A percentile compares a stretch with the other conserved stretches of the same genome.
These are phyloP conservation scores for Tringa solitaria DNA, from an alignment of 2,113 vertebrate species.

Conservation along the genomic window DNA sequence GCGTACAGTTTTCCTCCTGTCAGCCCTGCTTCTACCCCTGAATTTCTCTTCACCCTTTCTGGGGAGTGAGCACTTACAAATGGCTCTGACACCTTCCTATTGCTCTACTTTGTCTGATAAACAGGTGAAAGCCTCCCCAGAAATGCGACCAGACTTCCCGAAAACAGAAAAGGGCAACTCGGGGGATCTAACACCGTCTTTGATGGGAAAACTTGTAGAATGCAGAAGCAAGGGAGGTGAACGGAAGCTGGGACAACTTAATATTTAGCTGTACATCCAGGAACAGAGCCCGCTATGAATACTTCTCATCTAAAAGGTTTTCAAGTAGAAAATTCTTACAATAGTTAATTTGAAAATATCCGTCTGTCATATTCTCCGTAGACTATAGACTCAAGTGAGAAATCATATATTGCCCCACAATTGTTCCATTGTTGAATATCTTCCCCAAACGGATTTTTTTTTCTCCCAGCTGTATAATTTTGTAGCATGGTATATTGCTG, in stretches of 20 bases:
- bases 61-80: background rate
- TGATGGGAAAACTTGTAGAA: background rate
- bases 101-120: background rate
- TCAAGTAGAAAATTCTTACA: background rate
- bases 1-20: background rate
- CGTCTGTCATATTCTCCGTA: background rate
- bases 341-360: conserved; percentile 8
- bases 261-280: background rate
- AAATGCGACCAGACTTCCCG: background rate
- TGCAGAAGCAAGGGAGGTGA: background rate
- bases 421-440: background rate
- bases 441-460: background rate
- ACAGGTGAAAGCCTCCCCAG: background rate
- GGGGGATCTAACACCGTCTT: background rate
- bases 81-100: background rate
- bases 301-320: background rate
- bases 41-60: background rate
- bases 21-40: background rate
- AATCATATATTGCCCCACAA: background rate
- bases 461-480: background rate
- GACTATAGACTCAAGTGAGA: background rate
- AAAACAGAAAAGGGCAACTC: background rate
- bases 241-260: background rate
- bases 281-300: background rate
- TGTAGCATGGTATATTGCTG: background rate